These are phyloP conservation scores for Cryptomyrus ogoouensis DNA, from an alignment of 2,113 vertebrate species.

Conservation along the genomic window DNA sequence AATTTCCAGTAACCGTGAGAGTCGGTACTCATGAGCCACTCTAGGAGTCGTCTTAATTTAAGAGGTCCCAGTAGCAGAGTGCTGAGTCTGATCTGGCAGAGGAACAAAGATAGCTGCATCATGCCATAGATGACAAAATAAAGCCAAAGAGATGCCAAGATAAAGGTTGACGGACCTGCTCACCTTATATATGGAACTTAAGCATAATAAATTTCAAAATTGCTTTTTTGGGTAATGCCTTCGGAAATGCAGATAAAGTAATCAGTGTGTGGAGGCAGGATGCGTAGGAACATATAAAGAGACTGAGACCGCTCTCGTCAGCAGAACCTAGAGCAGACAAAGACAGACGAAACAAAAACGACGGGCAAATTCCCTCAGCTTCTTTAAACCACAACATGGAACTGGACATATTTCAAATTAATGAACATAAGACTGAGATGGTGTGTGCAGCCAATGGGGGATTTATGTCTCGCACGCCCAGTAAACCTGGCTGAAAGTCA, in stretches of 20 bases:
- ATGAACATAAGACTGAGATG: not conserved
- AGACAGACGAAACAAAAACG: not conserved
- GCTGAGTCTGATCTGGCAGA: not conserved
- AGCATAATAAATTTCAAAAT: not conserved
- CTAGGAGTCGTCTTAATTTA: not conserved
- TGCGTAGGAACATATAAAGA: not conserved
- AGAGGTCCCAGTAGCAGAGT: not conserved
- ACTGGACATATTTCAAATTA: not conserved
- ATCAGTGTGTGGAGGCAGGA: not conserved
- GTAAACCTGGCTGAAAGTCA: not conserved
- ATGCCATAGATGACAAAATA: not conserved
- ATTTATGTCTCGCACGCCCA: not conserved
- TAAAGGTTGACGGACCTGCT: not conserved
- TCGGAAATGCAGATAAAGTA: not conserved
- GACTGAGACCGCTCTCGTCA: not conserved
- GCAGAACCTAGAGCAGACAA: not conserved
- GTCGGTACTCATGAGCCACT: not conserved
- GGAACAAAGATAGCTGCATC: not conserved
- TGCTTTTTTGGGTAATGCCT: not conserved
- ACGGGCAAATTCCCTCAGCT: not conserved
- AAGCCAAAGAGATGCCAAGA: not conserved
- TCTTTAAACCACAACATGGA: not conserved
- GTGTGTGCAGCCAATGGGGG: not conserved
- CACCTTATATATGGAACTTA: not conserved
- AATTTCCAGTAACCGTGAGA: not conserved